These are phyloP conservation scores for Globodera rostochiensis DNA, from an alignment of 1,140 invertebrate genomes.

Conservation along the genomic window DNA sequence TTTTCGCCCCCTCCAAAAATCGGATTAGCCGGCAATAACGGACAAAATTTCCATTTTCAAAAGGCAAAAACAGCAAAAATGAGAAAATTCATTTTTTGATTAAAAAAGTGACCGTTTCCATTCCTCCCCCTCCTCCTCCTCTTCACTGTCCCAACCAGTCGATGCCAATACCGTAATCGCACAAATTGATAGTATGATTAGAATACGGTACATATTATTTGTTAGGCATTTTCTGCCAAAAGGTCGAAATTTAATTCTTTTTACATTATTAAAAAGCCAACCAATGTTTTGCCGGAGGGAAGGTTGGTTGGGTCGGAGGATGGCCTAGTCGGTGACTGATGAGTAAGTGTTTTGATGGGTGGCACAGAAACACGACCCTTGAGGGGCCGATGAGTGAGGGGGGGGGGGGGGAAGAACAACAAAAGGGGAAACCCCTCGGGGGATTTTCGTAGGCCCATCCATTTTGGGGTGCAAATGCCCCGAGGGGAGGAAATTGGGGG, in stretches of 20 bases:
- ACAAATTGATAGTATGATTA: neutral
- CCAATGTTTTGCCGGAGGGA: too few species aligned
- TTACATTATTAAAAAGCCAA: too few species aligned
- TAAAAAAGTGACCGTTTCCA: neutral
- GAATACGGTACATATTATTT: too few species aligned
- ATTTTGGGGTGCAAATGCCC: neutral
- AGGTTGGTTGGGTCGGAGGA: too few species aligned
- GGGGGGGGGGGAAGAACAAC: too few species aligned
- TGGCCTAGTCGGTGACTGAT: neutral
- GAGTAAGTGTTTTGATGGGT: slow-evolving; percentile 4
- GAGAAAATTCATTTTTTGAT: neutral
- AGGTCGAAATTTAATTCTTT: too few species aligned
- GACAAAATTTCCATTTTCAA: neutral
- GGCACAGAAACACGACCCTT: neutral
- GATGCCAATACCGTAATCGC: neutral
- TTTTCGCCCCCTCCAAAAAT: too few species aligned
- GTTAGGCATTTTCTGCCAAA: too few species aligned
- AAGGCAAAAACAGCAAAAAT: neutral
- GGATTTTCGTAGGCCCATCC: neutral
- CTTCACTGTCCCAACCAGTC: neutral
- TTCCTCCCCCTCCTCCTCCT: neutral
- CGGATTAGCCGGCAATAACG: too few species aligned
- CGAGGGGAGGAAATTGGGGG: neutral
- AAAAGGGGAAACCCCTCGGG: neutral
- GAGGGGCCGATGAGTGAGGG: neutral